Evolutionary conservation across 2,888 invertebrate species (phyloP).

Genomic region (Chydorus sphaericus): DNA sequence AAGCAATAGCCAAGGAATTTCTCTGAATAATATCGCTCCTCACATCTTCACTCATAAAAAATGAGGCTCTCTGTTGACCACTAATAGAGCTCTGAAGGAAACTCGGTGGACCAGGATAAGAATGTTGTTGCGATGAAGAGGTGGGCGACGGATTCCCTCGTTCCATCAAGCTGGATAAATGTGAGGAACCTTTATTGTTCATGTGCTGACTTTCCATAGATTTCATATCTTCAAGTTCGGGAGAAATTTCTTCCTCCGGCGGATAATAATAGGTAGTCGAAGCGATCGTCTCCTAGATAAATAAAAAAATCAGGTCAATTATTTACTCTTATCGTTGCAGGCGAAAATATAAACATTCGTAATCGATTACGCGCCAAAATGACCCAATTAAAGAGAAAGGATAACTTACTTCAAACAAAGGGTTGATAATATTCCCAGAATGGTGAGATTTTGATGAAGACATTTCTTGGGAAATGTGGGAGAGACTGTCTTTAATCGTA

Average conservation of each 20-base stretch:
- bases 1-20: constrained; percentile 54
- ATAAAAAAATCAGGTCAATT: constrained; percentile 19
- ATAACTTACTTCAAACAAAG: constrained; percentile 3
- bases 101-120: constrained; percentile 9
- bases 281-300: constrained; percentile 64
- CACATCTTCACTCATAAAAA: constrained; percentile 73
- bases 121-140: constrained; percentile 15
- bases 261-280: constrained; percentile 87
- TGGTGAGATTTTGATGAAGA: not conserved
- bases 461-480: not conserved
- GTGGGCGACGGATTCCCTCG: constrained; percentile 20
- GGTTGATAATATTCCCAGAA: not conserved
- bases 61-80: constrained; percentile 36
- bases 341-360: no score
- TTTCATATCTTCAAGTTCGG: constrained; percentile 21
- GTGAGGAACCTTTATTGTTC: constrained; percentile 16
- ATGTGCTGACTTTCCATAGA: constrained; percentile 19
- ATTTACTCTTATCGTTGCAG: no score
- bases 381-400: not conserved
- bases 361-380: no score
- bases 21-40: constrained; percentile 59
- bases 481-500: not conserved
- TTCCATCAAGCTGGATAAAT: constrained; percentile 14
- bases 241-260: constrained; percentile 24
- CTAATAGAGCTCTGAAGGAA: constrained; percentile 13